Conservation (phyloP, 2,797 vertebrate genomes). For the Chaetophractus vellerosus region DNA sequence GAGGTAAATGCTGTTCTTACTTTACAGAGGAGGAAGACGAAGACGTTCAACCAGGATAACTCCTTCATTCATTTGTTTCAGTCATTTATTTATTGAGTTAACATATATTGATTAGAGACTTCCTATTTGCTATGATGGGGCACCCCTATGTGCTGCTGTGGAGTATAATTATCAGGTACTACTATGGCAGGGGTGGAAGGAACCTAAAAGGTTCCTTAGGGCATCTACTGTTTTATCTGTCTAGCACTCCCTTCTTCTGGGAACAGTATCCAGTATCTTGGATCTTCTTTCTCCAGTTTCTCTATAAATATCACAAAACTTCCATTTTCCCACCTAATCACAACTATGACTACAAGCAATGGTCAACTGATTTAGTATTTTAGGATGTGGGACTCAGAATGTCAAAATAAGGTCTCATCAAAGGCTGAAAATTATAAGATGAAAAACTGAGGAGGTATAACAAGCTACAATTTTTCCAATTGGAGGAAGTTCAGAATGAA, state of each 20-base stretch:
- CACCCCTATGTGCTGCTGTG: neutral
- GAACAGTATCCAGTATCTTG: neutral
- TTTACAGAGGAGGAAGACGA: neutral
- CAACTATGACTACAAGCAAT: neutral
- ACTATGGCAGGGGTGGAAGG: too few species aligned
- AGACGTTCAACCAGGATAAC: neutral
- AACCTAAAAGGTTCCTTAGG: neutral
- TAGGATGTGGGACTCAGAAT: neutral
- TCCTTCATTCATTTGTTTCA: conserved; percentile 13
- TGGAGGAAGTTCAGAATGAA: neutral
- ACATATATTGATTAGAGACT: too few species aligned
- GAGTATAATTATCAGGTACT: neutral
- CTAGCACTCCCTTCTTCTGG: neutral
- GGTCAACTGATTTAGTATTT: neutral
- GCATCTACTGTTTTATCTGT: neutral
- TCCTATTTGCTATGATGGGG: too few species aligned
- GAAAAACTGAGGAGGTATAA: neutral
- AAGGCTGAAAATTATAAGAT: neutral
- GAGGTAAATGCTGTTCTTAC: conserved; percentile 18
- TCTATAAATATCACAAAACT: neutral
- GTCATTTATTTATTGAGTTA: conserved; percentile 1
- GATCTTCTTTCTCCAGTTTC: neutral
- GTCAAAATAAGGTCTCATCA: neutral
- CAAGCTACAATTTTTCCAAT: neutral
- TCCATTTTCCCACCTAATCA: neutral